Percentiles rank a stretch among this genome's conserved stretches.
These are phyloP conservation scores for Tupaia tana DNA, from an alignment of 2,113 vertebrate genomes.

Conservation along the genomic window DNA sequence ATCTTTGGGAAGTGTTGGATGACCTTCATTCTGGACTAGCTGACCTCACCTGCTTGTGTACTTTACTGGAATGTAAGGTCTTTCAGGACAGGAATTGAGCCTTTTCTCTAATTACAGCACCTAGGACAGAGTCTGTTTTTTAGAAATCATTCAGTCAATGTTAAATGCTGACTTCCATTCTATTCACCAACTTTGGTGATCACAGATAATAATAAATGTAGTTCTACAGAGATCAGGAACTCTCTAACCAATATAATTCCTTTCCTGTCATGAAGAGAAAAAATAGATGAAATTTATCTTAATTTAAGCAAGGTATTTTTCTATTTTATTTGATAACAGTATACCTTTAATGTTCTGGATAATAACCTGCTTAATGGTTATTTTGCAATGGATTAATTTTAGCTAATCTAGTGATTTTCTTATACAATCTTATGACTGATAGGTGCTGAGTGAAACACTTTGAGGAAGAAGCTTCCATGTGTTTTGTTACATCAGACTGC, in stretches of 20 bases:
- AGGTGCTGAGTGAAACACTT: background rate
- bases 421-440: background rate
- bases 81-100: background rate
- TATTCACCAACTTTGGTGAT: background rate
- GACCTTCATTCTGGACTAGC: background rate
- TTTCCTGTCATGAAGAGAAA: background rate
- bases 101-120: background rate
- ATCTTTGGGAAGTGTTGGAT: background rate
- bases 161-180: background rate
- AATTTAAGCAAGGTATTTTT: background rate
- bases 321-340: background rate
- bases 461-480: background rate
- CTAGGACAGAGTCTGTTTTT: background rate
- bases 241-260: background rate
- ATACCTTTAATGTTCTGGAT: background rate
- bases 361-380: background rate
- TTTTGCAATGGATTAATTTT: conserved; percentile 6
- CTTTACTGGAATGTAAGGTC: background rate
- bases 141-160: background rate
- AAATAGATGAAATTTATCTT: background rate
- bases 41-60: background rate
- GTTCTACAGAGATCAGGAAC: background rate
- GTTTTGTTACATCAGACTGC: background rate
- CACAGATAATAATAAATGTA: background rate
- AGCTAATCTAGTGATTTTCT: conserved; percentile 7